Evolutionary conservation across 2,888 invertebrate genomes (phyloP).

Genomic region (Euplexia lucipara): DNA sequence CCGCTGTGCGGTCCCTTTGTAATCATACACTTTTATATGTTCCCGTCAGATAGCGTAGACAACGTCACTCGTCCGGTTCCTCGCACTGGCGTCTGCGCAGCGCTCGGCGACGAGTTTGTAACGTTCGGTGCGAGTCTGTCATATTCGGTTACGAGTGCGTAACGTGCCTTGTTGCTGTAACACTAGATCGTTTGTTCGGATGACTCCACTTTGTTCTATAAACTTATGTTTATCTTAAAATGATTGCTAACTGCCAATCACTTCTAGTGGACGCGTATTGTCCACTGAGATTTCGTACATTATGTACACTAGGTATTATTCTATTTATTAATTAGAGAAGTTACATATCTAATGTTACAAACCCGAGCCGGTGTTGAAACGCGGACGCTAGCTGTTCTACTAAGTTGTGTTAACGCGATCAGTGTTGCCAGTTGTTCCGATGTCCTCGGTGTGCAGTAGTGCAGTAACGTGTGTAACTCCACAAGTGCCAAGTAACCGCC

Average conservation of each 20-base stretch:
- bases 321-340: slow-evolving; percentile 32
- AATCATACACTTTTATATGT: slow-evolving; percentile 55
- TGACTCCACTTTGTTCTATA: slow-evolving; percentile 28
- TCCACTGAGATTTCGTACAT: slow-evolving; percentile 41
- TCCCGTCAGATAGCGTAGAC: slow-evolving; percentile 62
- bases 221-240: slow-evolving; percentile 27
- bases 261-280: slow-evolving; percentile 33
- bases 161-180: slow-evolving; percentile 53
- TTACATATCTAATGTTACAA: slow-evolving; percentile 55
- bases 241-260: slow-evolving; percentile 11
- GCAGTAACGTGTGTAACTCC: slow-evolving; percentile 74
- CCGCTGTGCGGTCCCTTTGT: slow-evolving; percentile 67
- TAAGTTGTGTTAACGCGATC: slow-evolving; percentile 44
- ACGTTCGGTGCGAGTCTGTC: slow-evolving; percentile 38
- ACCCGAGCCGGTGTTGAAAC: slow-evolving; percentile 31
- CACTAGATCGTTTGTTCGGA: slow-evolving; percentile 35
- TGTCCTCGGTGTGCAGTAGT: slow-evolving; percentile 43
- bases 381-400: slow-evolving; percentile 39
- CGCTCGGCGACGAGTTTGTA: slow-evolving; percentile 36
- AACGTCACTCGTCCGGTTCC: slow-evolving; percentile 65
- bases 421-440: slow-evolving; percentile 53
- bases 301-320: slow-evolving; percentile 46
- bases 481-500: slow-evolving; percentile 83
- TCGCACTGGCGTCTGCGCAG: slow-evolving; percentile 30
- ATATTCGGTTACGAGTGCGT: slow-evolving; percentile 42